phyloP scores from a whole-genome alignment of 2,797 vertebrate species.

The Sparus aurata region DNA sequence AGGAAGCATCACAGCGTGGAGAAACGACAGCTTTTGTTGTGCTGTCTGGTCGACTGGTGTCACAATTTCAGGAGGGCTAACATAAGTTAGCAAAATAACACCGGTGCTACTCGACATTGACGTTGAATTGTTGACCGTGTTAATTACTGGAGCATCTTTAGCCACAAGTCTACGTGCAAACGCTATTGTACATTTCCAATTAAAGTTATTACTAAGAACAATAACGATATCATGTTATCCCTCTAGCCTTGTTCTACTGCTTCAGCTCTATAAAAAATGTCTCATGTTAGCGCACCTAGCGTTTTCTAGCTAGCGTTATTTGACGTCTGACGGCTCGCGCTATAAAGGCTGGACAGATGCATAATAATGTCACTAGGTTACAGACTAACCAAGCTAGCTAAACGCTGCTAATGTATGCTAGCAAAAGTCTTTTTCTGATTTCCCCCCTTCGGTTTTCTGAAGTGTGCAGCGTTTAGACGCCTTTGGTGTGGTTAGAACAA shows the following conservation, averaged over 20 bases:
- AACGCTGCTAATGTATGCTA: constrained; percentile 67
- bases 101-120: neutral
- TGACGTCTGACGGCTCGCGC: constrained; percentile 65
- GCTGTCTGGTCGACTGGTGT: constrained; percentile 9
- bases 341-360: constrained; percentile 59
- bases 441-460: neutral
- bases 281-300: constrained; percentile 52
- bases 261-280: constrained; percentile 25
- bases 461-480: neutral
- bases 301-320: constrained; percentile 50
- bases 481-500: constrained; percentile 12
- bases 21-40: constrained; percentile 43
- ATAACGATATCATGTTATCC: neutral
- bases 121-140: neutral
- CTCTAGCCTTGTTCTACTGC: neutral
- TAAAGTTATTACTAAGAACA: constrained; percentile 41
- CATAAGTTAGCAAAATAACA: neutral
- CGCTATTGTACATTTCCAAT: neutral
- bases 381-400: constrained; percentile 62
- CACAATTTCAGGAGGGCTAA: constrained; percentile 10
- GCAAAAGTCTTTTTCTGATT: constrained; percentile 16
- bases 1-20: constrained; percentile 41
- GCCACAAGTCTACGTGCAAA: constrained; percentile 9
- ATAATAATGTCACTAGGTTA: constrained; percentile 58
- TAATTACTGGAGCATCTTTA: neutral